Percentiles rank a stretch among this genome's conserved stretches.
phyloP scores from a whole-genome alignment of 1,140 invertebrate species.

The Lepidurus couesii region DNA sequence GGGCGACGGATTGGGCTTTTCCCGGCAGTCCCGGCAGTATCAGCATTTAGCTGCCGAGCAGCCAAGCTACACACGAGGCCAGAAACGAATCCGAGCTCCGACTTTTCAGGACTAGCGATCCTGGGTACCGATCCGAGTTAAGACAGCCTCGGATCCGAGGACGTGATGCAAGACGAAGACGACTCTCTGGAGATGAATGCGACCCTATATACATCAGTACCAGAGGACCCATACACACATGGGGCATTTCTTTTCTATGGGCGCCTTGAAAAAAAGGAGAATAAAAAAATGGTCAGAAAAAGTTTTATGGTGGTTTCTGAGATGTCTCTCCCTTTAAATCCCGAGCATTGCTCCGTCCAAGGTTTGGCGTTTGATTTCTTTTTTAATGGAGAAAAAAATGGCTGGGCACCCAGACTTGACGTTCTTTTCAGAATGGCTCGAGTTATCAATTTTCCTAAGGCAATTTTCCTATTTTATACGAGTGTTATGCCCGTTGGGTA shows the following conservation, averaged over 20 bases:
- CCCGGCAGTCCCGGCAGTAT: conserved; percentile 5
- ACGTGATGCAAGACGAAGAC: conserved; percentile 12
- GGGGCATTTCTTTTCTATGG: neutral
- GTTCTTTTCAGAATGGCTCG: neutral
- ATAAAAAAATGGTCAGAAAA: neutral
- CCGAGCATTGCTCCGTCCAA: neutral
- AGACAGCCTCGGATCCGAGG: neutral
- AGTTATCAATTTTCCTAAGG: conserved; percentile 7
- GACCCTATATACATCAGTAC: neutral
- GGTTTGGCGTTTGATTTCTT: neutral
- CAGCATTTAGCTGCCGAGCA: neutral
- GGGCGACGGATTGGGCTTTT: neutral
- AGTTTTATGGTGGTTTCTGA: neutral
- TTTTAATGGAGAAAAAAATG: neutral
- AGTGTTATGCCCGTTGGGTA: neutral
- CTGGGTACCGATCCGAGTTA: neutral
- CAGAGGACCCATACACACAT: neutral
- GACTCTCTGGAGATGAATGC: conserved; percentile 21
- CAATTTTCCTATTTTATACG: neutral
- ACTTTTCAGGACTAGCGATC: neutral
- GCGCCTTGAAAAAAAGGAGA: neutral
- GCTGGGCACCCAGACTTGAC: neutral
- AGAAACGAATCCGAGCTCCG: conserved; percentile 1
- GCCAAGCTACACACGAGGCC: neutral
- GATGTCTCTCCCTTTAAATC: neutral